phyloP scores from a whole-genome alignment of 1,140 invertebrate genomes.

The Pogonomyrmex californicus region DNA sequence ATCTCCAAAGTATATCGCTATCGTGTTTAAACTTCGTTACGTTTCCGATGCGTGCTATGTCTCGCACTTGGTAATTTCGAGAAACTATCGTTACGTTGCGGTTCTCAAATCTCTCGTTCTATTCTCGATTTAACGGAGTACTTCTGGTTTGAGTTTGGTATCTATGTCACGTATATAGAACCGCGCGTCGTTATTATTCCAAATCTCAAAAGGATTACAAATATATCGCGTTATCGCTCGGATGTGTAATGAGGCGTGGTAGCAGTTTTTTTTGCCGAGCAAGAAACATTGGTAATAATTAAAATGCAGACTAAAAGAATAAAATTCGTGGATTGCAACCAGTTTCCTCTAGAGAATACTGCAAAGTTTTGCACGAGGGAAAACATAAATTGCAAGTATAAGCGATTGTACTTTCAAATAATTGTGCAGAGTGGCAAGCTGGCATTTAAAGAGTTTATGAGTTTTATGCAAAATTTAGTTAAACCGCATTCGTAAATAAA shows the following conservation, averaged over 20 bases:
- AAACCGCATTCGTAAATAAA: background rate
- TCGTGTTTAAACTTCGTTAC: conserved; percentile 32
- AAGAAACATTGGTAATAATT: conserved; percentile 25
- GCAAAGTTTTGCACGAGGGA: background rate
- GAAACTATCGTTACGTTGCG: background rate
- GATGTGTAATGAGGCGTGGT: background rate
- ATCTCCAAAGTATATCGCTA: conserved; percentile 10
- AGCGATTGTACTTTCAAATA: conserved; percentile 31
- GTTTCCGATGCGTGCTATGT: background rate
- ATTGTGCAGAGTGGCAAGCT: background rate
- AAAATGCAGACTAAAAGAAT: conserved; percentile 27
- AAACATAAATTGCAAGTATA: conserved; percentile 4
- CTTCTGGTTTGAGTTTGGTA: conserved; percentile 48
- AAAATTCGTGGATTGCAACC: background rate
- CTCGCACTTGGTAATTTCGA: conserved; percentile 25
- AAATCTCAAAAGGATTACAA: conserved; percentile 16
- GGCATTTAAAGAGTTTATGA: conserved; percentile 8
- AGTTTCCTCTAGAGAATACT: conserved; percentile 1
- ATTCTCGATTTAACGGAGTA: conserved; percentile 36
- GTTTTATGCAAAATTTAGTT: conserved; percentile 1
- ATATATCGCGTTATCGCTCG: conserved; percentile 21
- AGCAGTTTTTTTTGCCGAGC: conserved; percentile 3
- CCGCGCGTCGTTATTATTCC: conserved; percentile 35
- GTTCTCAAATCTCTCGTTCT: conserved; percentile 8
- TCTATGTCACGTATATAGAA: conserved; percentile 17